Evolutionary conservation across 2,888 invertebrate genomes (phyloP).

Genomic region (Chrysolina haemoptera): DNA sequence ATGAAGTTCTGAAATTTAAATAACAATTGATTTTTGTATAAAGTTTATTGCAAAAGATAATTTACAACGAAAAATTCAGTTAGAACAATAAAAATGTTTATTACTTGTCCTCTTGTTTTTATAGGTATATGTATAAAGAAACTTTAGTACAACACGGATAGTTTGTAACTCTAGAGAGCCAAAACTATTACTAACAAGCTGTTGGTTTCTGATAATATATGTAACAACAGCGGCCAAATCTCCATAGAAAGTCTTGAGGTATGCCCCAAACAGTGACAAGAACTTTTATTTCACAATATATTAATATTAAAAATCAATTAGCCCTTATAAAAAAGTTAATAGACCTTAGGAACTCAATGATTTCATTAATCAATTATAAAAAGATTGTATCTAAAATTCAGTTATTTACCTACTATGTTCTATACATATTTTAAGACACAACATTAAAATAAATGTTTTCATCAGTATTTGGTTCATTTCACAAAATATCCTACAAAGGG

Average conservation of each 20-base stretch:
- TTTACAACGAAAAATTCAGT: conserved; percentile 56
- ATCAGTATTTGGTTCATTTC: conserved; percentile 46
- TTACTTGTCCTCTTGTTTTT: conserved; percentile 43
- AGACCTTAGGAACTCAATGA: conserved; percentile 41
- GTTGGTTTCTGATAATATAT: conserved; percentile 41
- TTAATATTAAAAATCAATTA: conserved; percentile 22
- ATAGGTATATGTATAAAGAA: conserved; percentile 42
- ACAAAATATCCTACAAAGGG: conserved; percentile 47
- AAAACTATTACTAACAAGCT: conserved; percentile 46
- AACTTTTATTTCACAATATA: conserved; percentile 32
- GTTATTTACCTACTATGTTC: conserved; percentile 34
- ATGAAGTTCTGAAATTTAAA: neutral
- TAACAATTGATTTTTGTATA: conserved; percentile 50
- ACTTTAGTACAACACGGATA: conserved; percentile 44
- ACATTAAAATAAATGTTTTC: conserved; percentile 41
- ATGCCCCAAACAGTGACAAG: conserved; percentile 38
- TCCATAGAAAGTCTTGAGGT: conserved; percentile 37
- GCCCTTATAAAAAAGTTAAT: conserved; percentile 30
- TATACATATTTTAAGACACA: conserved; percentile 38
- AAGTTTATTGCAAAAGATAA: conserved; percentile 61
- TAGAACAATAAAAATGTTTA: conserved; percentile 52
- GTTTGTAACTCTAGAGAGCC: conserved; percentile 49
- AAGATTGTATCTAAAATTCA: conserved; percentile 35
- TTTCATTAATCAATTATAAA: conserved; percentile 42
- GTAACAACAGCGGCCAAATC: conserved; percentile 43